A percentile compares a stretch with the other conserved stretches of the same genome.
Evolutionary conservation across 2,888 invertebrate species (phyloP).

Genomic region (Hipparchia semele): DNA sequence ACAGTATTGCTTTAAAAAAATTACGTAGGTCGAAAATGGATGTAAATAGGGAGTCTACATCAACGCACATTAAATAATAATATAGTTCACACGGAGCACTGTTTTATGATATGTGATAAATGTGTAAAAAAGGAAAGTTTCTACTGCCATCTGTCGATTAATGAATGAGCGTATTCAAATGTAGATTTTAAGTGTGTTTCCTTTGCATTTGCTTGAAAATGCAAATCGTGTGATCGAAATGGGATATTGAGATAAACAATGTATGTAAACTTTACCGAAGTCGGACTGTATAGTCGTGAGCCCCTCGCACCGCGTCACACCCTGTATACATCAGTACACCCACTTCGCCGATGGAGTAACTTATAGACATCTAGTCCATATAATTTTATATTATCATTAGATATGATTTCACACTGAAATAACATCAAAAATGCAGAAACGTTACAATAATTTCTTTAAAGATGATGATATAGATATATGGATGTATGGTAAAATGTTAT

Average conservation of each 20-base stretch:
- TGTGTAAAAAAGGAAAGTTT: slow-evolving; percentile 31
- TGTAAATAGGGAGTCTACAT: slow-evolving; percentile 40
- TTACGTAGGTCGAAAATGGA: slow-evolving; percentile 33
- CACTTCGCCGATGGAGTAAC: slow-evolving; percentile 3
- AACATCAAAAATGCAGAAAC: no score
- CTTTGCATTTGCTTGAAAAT: slow-evolving; percentile 37
- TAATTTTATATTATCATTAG: no score
- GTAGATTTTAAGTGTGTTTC: slow-evolving; percentile 33
- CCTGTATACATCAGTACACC: slow-evolving; percentile 8
- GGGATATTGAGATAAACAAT: slow-evolving; percentile 13
- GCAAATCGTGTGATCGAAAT: slow-evolving; percentile 30
- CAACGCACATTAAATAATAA: slow-evolving; percentile 31
- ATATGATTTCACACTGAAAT: no score
- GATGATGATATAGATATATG: no score
- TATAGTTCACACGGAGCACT: slow-evolving; percentile 37
- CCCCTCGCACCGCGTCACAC: slow-evolving; percentile 18
- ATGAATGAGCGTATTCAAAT: slow-evolving; percentile 18
- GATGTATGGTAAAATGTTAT: no score
- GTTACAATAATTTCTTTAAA: no score
- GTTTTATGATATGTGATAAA: slow-evolving; percentile 33
- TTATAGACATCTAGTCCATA: not conserved
- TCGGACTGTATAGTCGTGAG: slow-evolving; percentile 11
- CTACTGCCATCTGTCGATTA: slow-evolving; percentile 36
- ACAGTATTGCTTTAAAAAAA: slow-evolving; percentile 36
- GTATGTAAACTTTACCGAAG: slow-evolving; percentile 1